A percentile compares a stretch with the other conserved stretches of the same genome.
Evolutionary conservation across 2,797 vertebrate genomes (phyloP).

Genomic region (Choloepus didactylus): DNA sequence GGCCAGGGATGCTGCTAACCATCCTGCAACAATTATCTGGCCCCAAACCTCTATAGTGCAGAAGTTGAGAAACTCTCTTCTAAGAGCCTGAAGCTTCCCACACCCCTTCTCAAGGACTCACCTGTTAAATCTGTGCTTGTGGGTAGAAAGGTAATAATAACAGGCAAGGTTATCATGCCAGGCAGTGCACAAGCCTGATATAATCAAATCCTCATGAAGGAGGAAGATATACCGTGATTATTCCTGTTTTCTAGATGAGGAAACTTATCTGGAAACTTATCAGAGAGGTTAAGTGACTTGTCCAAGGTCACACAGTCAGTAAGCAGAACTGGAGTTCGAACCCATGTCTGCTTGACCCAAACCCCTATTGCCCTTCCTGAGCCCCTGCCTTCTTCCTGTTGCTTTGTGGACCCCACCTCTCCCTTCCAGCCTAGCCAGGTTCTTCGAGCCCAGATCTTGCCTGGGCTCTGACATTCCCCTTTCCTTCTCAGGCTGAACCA

Average conservation of each 20-base stretch:
- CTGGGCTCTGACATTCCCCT: fast-evolving
- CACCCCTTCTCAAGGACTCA: background rate
- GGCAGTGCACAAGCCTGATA: background rate
- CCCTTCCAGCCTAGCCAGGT: background rate
- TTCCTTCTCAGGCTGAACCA: slow-evolving; percentile 88
- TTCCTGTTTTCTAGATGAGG: background rate
- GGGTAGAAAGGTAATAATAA: background rate
- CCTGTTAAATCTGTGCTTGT: background rate
- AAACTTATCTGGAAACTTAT: background rate
- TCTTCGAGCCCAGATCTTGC: background rate
- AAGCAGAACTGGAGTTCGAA: background rate
- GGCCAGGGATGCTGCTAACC: background rate
- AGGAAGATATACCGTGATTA: background rate
- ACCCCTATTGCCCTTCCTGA: background rate
- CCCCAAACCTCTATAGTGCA: background rate
- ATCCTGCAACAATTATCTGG: fast-evolving
- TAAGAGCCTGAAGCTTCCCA: background rate
- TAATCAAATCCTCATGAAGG: background rate
- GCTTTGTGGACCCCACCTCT: background rate
- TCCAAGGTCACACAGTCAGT: background rate
- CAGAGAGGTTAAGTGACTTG: background rate
- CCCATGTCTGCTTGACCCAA: background rate
- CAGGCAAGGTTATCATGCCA: fast-evolving
- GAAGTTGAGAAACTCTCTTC: background rate
- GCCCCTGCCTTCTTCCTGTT: background rate